Percentiles rank a stretch among this genome's conserved stretches.
phyloP scores from a whole-genome alignment of 2,113 vertebrate species.

The Cacatua alba region DNA sequence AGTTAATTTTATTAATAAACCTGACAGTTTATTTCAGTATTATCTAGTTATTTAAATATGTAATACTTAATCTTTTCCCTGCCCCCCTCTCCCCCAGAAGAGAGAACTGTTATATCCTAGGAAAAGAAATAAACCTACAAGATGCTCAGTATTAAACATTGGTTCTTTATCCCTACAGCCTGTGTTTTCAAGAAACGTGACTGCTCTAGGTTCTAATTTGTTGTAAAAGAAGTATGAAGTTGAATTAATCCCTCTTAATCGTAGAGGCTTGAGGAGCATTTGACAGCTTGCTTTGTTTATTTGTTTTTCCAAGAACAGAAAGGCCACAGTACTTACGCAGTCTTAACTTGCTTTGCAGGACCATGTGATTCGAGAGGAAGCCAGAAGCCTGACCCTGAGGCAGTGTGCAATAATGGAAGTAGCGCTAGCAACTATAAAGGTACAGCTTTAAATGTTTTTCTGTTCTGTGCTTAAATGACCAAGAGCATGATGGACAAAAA shows the following conservation, averaged over 20 bases:
- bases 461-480: background rate
- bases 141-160: background rate
- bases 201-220: background rate
- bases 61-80: background rate
- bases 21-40: background rate
- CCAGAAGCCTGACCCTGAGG: slow-evolving; percentile 87
- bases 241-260: background rate
- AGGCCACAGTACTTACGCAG: background rate
- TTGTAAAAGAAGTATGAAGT: background rate
- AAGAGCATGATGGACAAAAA: background rate
- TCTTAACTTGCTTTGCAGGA: slow-evolving; percentile 78
- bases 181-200: background rate
- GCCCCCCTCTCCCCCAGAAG: background rate
- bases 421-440: slow-evolving; percentile 94
- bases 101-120: background rate
- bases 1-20: background rate
- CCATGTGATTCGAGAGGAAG: slow-evolving; percentile 91
- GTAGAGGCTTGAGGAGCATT: background rate
- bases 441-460: background rate
- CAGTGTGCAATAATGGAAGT: slow-evolving; percentile 94
- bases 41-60: background rate
- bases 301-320: background rate
- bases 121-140: background rate
- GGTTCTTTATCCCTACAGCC: background rate
- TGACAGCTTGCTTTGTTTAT: background rate